These are phyloP conservation scores for Allygus modestus DNA, from an alignment of 2,888 invertebrate species.

Conservation along the genomic window DNA sequence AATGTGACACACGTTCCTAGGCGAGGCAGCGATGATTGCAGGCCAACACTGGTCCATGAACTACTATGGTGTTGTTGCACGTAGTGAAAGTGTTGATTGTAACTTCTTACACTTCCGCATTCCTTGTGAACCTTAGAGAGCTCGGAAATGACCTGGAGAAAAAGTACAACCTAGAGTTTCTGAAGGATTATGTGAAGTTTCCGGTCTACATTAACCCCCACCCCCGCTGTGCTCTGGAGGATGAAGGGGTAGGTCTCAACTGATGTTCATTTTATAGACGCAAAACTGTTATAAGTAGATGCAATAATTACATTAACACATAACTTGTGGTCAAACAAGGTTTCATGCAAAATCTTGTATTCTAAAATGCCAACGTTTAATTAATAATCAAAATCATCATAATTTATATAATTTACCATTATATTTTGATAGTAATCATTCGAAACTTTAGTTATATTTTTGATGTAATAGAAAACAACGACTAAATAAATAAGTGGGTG, in stretches of 20 bases:
- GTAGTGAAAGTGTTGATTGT: neutral
- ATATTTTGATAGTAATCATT: too few species aligned
- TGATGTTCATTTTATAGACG: too few species aligned
- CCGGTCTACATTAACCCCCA: conserved; percentile 22
- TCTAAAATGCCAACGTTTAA: too few species aligned
- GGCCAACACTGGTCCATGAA: neutral
- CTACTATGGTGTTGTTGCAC: neutral
- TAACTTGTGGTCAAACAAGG: too few species aligned
- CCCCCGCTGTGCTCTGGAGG: conserved; percentile 14
- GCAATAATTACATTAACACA: too few species aligned
- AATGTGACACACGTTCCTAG: neutral
- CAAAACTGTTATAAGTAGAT: too few species aligned
- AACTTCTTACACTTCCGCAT: neutral
- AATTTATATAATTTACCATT: too few species aligned
- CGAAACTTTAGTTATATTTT: too few species aligned
- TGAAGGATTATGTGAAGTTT: conserved; percentile 4
- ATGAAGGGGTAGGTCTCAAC: conserved; percentile 9
- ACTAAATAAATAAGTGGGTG: too few species aligned
- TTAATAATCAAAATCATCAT: too few species aligned
- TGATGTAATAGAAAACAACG: too few species aligned
- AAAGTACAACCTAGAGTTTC: neutral
- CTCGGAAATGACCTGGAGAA: neutral
- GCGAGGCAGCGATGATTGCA: neutral
- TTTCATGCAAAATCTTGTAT: too few species aligned
- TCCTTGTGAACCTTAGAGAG: neutral